Evolutionary conservation across 2,888 invertebrate species (phyloP), one percentile per base, ranked within the genome.

Genomic region (Amblyjoppa proteus): DNA sequence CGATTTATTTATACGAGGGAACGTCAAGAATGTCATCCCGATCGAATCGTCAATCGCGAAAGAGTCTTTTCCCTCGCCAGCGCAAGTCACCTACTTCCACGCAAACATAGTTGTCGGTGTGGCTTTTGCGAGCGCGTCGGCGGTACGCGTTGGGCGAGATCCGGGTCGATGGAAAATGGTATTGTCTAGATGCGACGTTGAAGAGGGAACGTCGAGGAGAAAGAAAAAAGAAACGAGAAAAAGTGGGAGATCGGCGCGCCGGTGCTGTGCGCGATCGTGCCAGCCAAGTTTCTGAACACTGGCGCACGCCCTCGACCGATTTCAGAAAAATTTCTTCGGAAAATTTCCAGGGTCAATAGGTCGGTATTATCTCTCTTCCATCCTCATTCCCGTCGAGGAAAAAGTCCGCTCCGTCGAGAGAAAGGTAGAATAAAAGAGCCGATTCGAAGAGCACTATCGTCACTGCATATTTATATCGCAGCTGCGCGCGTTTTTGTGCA

Each of bases 81-180:
- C 45, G 25, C 0, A 20, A 77, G n/a, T 64, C 81, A 79, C 75
- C 80, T 84, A 83, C 61, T 74, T 74, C 74, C 51, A 64, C 64
- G 64, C 70, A 74, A 84, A 49, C 73, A 41, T 45, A 20, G 34
- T 58, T 20, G 61, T 41, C 80, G 80, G 71, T 45, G 49, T 61
- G 61, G 78, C 66, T 71, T 70, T 78, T 74, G 38, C 16, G 51
- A 25, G 31, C 66, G 5, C 45, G 61, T n/a, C 51, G 56, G 73
- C 69, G 69, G 56, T 71, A 79, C 81, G 78, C 85, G 71, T 85
- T 80, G 41, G 76, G 73, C 31, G 34, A 85, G 82, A 85, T 85
- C 85, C 85, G 85, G 85, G 85, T 85, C 85, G 82, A 80, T 85
- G 82, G 64, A 76, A 76, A 82, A 79, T 76, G 85, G 82, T 85